Percentiles rank a stretch among this genome's conserved stretches.
phyloP scores from a whole-genome alignment of 2,888 invertebrate species.

The Acleris holmiana region DNA sequence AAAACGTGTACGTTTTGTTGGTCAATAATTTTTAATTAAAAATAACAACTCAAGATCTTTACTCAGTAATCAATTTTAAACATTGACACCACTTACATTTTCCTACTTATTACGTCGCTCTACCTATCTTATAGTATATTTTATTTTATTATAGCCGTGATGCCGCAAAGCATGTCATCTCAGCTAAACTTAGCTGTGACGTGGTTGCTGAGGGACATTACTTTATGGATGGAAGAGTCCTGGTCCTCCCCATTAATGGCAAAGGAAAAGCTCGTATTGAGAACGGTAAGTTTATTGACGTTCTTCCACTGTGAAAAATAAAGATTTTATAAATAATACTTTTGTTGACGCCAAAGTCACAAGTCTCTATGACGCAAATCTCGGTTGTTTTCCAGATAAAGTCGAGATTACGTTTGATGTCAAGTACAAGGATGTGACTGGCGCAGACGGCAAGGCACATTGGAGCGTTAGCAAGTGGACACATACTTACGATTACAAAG shows the following conservation, averaged over 20 bases:
- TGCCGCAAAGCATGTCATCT: constrained; percentile 40
- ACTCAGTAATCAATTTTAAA: no score
- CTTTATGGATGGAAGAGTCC: constrained; percentile 53
- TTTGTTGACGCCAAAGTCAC: no score
- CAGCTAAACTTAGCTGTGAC: constrained; percentile 49
- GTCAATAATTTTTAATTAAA: no score
- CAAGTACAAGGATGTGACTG: constrained; percentile 47
- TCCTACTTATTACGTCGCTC: no score
- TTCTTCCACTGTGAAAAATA: no score
- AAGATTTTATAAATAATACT: no score
- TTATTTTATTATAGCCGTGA: constrained; percentile 25
- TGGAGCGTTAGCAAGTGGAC: constrained; percentile 55
- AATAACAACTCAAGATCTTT: no score
- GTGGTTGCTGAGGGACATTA: constrained; percentile 52
- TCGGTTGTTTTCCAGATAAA: constrained; percentile 48
- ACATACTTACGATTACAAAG: constrained; percentile 55
- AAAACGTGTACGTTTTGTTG: no score
- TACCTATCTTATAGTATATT: background rate
- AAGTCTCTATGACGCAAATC: background rate
- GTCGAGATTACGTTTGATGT: constrained; percentile 43
- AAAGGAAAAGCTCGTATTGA: constrained; percentile 51
- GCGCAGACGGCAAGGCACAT: constrained; percentile 52
- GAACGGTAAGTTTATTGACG: constrained; percentile 52
- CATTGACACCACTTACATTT: no score
- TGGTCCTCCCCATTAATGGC: constrained; percentile 54